Evolutionary conservation across 2,797 vertebrate genomes (phyloP), one percentile per base, ranked within the genome.

Genomic region (Myotis daubentonii): DNA sequence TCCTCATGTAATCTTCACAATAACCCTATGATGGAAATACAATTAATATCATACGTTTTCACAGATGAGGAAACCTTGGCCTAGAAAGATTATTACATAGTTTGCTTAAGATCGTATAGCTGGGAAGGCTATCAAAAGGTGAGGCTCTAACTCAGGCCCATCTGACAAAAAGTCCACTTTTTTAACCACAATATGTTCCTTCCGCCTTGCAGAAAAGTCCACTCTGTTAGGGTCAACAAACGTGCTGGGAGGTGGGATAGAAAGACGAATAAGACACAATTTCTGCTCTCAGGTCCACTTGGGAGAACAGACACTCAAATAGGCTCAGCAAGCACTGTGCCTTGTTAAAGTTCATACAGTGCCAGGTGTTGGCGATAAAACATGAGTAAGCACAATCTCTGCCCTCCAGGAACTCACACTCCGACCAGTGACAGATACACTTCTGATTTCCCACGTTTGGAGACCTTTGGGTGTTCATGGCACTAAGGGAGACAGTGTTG

Each of bases 131-230:
- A 36, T 94, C 38, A 81, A 49, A 66, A 85, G 33, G 3, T 76
- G 33, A 44, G 41, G 22, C 0, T 47, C 3, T 30, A 78, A 78
- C 4, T 4, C 23, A 68, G 28, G 28, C 19, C 44, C 44, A 71
- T 81, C 33, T 80, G 33, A 68, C 33, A 72, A 41, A 72, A 95
- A 72, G 36, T 66, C 22, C 41, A 30, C 62, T 65, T 94, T 93
- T 36, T 81, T 94, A 74, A 85, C 53, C 36, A 68, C 1, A 19
- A 60, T 83, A 53, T 49, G 33, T 57, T 87, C 60, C 93, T 57
- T 87, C 60, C 93, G 60, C 49, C 49, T 87, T 93, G 76, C 76
- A 25, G 22, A 84, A 94, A 95, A 87, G 70, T 78, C 25, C n/a
- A 47, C 95, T 72, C 57, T 92, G 12, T 80, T 86, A 72, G 11